phyloP scores from a whole-genome alignment of 2,113 vertebrate species.

The Desmodus rotundus region DNA sequence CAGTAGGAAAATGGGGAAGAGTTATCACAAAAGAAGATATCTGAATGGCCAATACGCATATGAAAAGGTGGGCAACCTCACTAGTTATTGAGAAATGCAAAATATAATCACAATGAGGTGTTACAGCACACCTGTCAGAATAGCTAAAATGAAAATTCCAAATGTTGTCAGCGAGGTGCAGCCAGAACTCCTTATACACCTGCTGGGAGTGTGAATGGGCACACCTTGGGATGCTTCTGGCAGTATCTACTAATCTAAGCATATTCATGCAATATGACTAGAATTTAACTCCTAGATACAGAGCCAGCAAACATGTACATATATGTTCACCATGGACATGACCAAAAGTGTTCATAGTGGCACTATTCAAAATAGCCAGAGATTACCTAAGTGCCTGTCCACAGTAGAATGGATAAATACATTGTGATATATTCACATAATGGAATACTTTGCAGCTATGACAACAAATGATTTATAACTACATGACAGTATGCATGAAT shows the following conservation, averaged over 20 bases:
- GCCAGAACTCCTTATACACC: background rate
- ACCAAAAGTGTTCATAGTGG: background rate
- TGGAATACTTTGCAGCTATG: background rate
- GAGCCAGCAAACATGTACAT: background rate
- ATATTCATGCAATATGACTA: background rate
- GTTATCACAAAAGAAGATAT: background rate
- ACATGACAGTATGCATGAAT: background rate
- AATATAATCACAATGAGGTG: background rate
- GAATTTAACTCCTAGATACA: background rate
- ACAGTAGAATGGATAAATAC: background rate
- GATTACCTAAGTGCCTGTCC: background rate
- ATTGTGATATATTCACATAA: background rate
- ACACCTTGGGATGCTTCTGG: background rate
- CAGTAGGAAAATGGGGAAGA: background rate
- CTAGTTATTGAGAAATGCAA: background rate
- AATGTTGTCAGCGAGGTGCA: background rate
- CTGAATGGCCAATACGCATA: background rate
- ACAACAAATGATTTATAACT: background rate
- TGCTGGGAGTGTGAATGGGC: background rate
- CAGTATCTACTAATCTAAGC: background rate
- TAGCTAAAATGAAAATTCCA: background rate
- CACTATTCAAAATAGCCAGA: background rate
- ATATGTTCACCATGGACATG: background rate
- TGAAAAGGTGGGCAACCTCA: background rate
- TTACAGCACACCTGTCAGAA: background rate